Conservation (phyloP, 1,140 invertebrate species). For the Megalonaias nervosa region DNA sequence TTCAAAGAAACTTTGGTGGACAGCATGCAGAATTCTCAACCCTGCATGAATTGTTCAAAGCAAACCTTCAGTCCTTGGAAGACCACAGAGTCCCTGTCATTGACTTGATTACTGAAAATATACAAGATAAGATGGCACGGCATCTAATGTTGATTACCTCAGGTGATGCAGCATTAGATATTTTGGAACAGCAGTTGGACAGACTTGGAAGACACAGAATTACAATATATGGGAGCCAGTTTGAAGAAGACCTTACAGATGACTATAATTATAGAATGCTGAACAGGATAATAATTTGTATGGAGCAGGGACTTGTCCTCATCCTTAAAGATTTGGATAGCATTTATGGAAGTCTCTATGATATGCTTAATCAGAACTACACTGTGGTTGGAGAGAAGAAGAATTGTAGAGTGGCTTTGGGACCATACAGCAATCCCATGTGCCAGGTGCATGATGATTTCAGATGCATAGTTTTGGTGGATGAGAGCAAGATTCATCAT, state of each 20-base stretch:
- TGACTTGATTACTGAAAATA: slow-evolving; percentile 45
- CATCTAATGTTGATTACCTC: slow-evolving; percentile 50
- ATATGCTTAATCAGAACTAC: slow-evolving; percentile 63
- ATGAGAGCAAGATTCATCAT: slow-evolving; percentile 49
- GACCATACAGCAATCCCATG: slow-evolving; percentile 57
- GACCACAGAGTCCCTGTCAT: slow-evolving; percentile 6
- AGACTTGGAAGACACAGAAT: slow-evolving; percentile 20
- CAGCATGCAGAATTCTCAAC: slow-evolving; percentile 29
- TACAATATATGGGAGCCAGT: slow-evolving; percentile 57
- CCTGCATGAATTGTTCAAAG: slow-evolving; percentile 29
- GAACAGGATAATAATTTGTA: slow-evolving; percentile 58
- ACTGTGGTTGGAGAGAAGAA: slow-evolving; percentile 55
- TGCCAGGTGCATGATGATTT: slow-evolving; percentile 58
- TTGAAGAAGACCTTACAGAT: slow-evolving; percentile 54
- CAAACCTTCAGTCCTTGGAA: slow-evolving; percentile 2
- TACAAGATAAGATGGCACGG: slow-evolving; percentile 35
- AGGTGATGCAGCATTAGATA: slow-evolving; percentile 47
- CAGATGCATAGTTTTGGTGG: slow-evolving; percentile 56
- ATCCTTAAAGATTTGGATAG: slow-evolving; percentile 56
- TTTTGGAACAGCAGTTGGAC: slow-evolving; percentile 36
- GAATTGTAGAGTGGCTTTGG: slow-evolving; percentile 53
- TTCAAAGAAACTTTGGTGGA: slow-evolving; percentile 58
- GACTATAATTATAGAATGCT: slow-evolving; percentile 58
- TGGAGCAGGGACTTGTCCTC: slow-evolving; percentile 57
- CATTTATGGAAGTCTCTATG: slow-evolving; percentile 63